Conservation (phyloP, 2,797 vertebrate genomes). For the Characodon lateralis region DNA sequence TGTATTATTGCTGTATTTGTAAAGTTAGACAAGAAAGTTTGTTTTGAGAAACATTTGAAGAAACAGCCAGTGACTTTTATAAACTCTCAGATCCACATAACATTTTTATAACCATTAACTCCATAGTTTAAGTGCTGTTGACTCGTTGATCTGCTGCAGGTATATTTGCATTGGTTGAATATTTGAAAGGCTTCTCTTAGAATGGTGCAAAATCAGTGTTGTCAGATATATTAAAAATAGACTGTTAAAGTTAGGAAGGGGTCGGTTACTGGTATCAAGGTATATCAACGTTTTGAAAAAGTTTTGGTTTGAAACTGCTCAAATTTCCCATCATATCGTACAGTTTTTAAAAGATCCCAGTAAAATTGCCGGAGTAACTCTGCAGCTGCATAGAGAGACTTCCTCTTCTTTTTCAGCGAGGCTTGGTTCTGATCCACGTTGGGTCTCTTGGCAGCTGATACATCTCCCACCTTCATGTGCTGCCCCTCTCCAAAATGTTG, state of each 20-base stretch:
- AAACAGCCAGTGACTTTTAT: not conserved
- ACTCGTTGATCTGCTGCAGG: not conserved
- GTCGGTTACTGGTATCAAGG: not conserved
- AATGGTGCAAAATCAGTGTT: not conserved
- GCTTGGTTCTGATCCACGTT: conserved; percentile 24
- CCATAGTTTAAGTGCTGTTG: not conserved
- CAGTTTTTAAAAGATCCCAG: not conserved
- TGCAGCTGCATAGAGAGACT: not conserved
- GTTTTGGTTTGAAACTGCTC: not conserved
- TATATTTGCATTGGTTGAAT: not conserved
- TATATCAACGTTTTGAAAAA: not conserved
- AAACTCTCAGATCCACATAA: not conserved
- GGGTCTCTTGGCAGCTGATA: conserved; percentile 72
- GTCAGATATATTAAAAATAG: not conserved
- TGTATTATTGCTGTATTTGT: not conserved
- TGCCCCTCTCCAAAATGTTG: not conserved
- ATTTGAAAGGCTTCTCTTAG: not conserved
- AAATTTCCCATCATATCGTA: not conserved
- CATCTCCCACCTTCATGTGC: conserved; percentile 49
- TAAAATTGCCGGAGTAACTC: not conserved
- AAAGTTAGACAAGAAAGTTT: not conserved
- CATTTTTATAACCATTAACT: not conserved
- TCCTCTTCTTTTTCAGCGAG: conserved; percentile 73
- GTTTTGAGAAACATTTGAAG: not conserved
- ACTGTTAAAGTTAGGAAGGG: not conserved